These are phyloP conservation scores for Sebastes reedi DNA, from an alignment of 2,797 vertebrate species.

Conservation along the genomic window DNA sequence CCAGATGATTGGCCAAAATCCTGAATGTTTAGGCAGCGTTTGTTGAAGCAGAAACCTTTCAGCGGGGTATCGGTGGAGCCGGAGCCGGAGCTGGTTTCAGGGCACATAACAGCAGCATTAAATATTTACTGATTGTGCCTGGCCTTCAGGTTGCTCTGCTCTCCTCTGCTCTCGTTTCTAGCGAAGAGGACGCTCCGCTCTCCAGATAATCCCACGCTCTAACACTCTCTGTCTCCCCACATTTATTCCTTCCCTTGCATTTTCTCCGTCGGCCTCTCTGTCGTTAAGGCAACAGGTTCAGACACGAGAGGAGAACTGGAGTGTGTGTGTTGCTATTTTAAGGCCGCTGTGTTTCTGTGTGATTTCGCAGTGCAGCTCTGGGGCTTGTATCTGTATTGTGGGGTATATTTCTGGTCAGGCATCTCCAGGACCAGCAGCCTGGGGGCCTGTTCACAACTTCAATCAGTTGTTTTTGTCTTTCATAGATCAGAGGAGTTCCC, in stretches of 20 bases:
- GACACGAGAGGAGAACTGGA: conserved; percentile 29
- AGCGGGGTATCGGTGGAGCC: background rate
- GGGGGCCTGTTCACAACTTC: conserved; percentile 3
- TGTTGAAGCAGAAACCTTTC: background rate
- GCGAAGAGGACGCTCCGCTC: conserved; percentile 15
- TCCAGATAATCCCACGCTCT: conserved; percentile 23
- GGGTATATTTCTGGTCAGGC: conserved; percentile 14
- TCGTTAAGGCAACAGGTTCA: conserved; percentile 46
- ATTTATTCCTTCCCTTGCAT: background rate
- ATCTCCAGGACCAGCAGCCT: conserved; percentile 23
- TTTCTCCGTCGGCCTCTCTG: background rate
- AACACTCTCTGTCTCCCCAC: background rate
- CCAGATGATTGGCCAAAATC: background rate
- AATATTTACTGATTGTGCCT: conserved; percentile 63
- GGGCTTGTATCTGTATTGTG: conserved; percentile 3
- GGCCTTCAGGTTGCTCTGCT: conserved; percentile 39
- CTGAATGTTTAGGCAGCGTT: background rate
- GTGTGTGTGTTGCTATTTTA: conserved; percentile 38
- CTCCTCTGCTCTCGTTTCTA: conserved; percentile 18
- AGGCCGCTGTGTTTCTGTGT: conserved; percentile 11
- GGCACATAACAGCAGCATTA: conserved; percentile 41
- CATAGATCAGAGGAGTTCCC: background rate
- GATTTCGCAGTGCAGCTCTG: conserved; percentile 7
- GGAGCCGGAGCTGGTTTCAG: conserved; percentile 22
- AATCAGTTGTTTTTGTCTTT: background rate